A percentile compares a stretch with the other conserved stretches of the same genome.
These are phyloP conservation scores for Vultur gryphus DNA, from an alignment of 2,797 vertebrate genomes.

Conservation along the genomic window DNA sequence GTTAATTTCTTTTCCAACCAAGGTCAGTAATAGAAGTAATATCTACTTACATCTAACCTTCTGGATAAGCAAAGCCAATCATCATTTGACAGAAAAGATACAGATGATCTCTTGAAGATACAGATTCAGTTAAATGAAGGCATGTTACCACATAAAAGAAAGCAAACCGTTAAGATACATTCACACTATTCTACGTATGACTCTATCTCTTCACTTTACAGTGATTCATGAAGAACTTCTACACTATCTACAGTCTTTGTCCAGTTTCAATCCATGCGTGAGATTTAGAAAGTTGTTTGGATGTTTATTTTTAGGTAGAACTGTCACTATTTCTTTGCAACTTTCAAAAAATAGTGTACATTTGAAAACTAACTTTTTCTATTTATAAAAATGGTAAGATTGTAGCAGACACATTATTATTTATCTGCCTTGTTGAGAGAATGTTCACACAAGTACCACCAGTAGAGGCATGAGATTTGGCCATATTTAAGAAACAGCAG, in stretches of 20 bases:
- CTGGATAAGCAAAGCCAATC: background rate
- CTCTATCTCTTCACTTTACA: background rate
- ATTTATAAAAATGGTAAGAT: background rate
- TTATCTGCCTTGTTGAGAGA: background rate
- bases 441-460: background rate
- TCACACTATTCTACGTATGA: background rate
- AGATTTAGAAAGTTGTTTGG: background rate
- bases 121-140: background rate
- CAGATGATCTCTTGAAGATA: background rate
- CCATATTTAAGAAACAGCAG: background rate
- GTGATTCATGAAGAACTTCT: background rate
- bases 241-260: background rate
- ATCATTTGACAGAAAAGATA: background rate
- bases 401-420: background rate
- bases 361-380: background rate
- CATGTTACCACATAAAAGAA: background rate
- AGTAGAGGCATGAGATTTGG: background rate
- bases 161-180: background rate
- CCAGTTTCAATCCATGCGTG: background rate
- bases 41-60: background rate
- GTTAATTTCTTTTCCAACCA: background rate
- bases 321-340: background rate
- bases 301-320: background rate
- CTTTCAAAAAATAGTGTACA: background rate
- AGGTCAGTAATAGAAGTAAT: background rate